phyloP scores from a whole-genome alignment of 2,797 vertebrate genomes.

The Cercopithecus petaurista region DNA sequence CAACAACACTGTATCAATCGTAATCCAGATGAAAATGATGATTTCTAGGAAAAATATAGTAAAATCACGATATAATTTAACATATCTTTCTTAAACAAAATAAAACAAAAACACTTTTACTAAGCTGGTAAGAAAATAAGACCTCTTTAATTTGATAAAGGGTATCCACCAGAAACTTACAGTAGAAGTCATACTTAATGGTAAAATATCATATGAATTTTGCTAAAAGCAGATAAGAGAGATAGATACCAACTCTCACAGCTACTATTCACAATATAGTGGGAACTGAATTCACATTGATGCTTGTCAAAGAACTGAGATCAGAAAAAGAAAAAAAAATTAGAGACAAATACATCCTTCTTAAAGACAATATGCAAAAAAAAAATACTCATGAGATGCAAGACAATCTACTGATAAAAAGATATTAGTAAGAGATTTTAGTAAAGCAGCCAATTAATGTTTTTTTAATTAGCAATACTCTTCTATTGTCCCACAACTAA shows the following conservation, averaged over 20 bases:
- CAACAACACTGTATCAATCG: background rate
- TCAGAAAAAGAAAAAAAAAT: background rate
- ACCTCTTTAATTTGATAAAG: background rate
- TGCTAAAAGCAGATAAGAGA: background rate
- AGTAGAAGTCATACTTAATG: background rate
- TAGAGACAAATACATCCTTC: background rate
- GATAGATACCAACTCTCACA: background rate
- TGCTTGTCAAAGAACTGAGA: background rate
- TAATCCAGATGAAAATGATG: background rate
- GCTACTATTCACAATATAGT: background rate
- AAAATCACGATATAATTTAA: background rate
- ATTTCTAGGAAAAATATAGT: background rate
- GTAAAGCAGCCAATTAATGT: background rate
- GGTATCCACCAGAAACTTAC: background rate
- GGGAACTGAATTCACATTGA: background rate
- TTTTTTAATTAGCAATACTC: background rate
- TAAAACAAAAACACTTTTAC: background rate
- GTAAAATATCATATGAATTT: background rate
- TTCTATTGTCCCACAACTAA: background rate
- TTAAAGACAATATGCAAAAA: background rate
- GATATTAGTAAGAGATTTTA: background rate
- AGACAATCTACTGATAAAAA: background rate
- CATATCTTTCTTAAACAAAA: background rate
- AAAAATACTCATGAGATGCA: background rate
- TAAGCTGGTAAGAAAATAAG: background rate